Evolutionary conservation across 1,140 invertebrate genomes (phyloP).

Genomic region (Cephus cinctus): DNA sequence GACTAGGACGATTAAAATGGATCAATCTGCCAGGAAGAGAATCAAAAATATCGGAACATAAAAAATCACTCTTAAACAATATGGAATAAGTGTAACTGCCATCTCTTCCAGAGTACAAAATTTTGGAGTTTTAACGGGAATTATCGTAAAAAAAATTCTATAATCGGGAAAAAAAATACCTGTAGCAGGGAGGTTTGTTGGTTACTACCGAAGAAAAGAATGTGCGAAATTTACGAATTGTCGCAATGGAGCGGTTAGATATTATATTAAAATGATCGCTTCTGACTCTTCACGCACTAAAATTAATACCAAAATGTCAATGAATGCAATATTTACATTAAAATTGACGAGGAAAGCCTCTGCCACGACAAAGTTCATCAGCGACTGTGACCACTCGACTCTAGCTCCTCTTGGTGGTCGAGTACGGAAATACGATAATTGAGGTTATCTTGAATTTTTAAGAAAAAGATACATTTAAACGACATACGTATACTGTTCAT

Average conservation of each 20-base stretch:
- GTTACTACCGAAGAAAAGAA: slow-evolving; percentile 28
- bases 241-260: slow-evolving; percentile 11
- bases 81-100: too few species aligned
- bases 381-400: slow-evolving; percentile 30
- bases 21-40: too few species aligned
- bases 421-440: slow-evolving; percentile 24
- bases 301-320: slow-evolving; percentile 22
- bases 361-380: slow-evolving; percentile 38
- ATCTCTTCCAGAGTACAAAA: too few species aligned
- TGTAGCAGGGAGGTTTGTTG: slow-evolving; percentile 20
- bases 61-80: too few species aligned
- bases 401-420: slow-evolving; percentile 18
- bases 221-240: slow-evolving; percentile 18
- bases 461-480: slow-evolving; percentile 3
- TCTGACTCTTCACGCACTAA: slow-evolving; percentile 12
- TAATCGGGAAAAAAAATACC: background rate
- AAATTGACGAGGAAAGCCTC: slow-evolving; percentile 36
- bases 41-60: too few species aligned
- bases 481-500: too few species aligned
- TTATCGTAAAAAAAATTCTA: too few species aligned
- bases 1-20: too few species aligned
- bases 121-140: too few species aligned
- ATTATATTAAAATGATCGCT: too few species aligned
- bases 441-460: slow-evolving; percentile 36
- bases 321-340: slow-evolving; percentile 45